These are phyloP conservation scores for Boulengeromyrus knoepffleri DNA, from an alignment of 2,113 vertebrate genomes.

Conservation along the genomic window DNA sequence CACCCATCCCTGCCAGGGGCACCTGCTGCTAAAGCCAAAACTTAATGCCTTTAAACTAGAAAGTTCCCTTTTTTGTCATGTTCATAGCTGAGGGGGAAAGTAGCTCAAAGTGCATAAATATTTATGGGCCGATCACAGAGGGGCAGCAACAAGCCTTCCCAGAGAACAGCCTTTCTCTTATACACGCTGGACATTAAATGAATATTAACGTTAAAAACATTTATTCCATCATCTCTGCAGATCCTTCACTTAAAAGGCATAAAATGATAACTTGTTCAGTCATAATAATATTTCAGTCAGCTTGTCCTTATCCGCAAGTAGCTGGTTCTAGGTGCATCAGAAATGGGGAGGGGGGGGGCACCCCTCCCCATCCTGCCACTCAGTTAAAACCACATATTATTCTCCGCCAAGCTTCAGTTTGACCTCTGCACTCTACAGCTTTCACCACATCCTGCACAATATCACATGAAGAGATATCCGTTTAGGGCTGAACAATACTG, in stretches of 20 bases:
- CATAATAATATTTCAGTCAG: not conserved
- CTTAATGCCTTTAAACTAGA: not conserved
- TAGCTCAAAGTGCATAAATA: constrained; percentile 12
- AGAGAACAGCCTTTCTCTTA: not conserved
- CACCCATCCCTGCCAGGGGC: not conserved
- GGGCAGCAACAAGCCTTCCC: not conserved
- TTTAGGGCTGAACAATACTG: not conserved
- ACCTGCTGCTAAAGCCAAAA: not conserved
- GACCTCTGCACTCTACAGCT: not conserved
- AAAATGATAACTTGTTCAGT: not conserved
- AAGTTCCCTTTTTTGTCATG: not conserved
- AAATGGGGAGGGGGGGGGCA: not conserved
- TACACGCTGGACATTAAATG: not conserved
- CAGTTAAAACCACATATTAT: not conserved
- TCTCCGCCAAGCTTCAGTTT: not conserved
- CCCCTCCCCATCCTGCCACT: not conserved
- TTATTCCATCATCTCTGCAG: not conserved
- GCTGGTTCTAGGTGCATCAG: not conserved
- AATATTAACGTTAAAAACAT: not conserved
- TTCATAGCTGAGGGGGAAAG: not conserved
- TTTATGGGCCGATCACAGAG: constrained; percentile 13
- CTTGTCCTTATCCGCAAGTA: not conserved
- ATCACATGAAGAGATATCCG: not conserved
- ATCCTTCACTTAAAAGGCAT: not conserved
- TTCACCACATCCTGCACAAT: not conserved